Evolutionary conservation across 2,113 vertebrate species (phyloP), one percentile per base, ranked within the genome.

Genomic region (Neofelis nebulosa): DNA sequence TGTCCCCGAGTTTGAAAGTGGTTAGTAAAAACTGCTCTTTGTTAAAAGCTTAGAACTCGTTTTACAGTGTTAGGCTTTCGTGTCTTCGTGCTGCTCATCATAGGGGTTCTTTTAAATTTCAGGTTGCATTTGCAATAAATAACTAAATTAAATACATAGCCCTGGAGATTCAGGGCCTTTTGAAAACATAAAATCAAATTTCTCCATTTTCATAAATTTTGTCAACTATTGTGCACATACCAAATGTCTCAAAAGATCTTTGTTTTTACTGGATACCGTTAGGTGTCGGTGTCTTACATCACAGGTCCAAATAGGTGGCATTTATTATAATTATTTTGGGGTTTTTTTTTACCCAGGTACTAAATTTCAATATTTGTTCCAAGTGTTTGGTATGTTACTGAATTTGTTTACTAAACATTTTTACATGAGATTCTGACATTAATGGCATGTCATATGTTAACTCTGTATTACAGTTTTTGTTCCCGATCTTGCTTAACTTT

Each of bases 1-100:
- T 97, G 95, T 98, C 98, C 96, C 91, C 29, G 92, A 96, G 96
- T 97, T 94, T 93, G 89, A 94, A 94, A 96, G 87, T 97, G 96
- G 96, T 76, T 96, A 82, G 84, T 94, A 97, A 98, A 98, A 98
- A 63, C 61, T 88, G 73, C 38, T 95, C 82, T 96, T 92, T 96
- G 98, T 68, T 79, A 84, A 57, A 96, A 97, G 33, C 91, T 95
- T 95, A 80, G 84, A 94, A 80, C 86, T 95, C 78, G 55, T 97
- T 81, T 95, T 97, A 80, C 88, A 83, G 94, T 98, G 95, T 95
- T 97, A 5, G 87, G 33, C 7, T 3, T 91, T 97, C 76, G 25
- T 88, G 87, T 69, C 88, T 98, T 79, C 83, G 4, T 85, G 5
- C 38, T 95, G 13, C 95, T 95, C 33, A 52, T 78, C 50, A 52